A percentile compares a stretch with the other conserved stretches of the same genome.
These are phyloP conservation scores for Hybognathus amarus DNA, from an alignment of 2,797 vertebrate genomes.

Conservation along the genomic window DNA sequence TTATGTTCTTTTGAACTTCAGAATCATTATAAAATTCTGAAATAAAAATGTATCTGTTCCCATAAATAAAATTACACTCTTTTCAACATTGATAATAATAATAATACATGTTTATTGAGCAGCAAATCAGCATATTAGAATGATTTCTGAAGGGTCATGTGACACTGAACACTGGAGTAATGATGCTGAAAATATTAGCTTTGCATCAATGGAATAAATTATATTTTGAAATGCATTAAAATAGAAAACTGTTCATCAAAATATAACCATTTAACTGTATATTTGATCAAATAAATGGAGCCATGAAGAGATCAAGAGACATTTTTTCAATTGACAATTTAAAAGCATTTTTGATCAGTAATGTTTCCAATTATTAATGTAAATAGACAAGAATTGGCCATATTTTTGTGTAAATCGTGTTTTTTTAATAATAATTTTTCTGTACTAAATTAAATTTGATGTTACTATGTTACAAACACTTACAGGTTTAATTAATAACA, in stretches of 20 bases:
- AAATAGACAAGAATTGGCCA: too few species aligned
- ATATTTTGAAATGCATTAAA: neutral
- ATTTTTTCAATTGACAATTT: too few species aligned
- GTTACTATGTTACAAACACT: neutral
- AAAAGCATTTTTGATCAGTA: too few species aligned
- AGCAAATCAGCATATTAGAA: neutral
- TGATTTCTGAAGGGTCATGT: neutral
- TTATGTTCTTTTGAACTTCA: neutral
- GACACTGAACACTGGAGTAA: neutral
- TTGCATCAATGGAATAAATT: neutral
- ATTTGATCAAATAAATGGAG: too few species aligned
- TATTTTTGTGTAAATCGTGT: too few species aligned
- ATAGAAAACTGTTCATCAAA: neutral
- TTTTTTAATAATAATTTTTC: neutral
- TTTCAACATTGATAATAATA: neutral
- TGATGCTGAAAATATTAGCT: too few species aligned
- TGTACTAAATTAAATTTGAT: neutral
- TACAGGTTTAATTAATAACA: neutral
- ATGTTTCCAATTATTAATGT: too few species aligned
- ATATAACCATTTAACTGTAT: neutral
- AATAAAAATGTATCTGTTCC: neutral
- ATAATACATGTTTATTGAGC: too few species aligned
- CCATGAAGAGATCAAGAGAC: too few species aligned
- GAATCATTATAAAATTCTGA: neutral
- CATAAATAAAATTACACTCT: neutral